A percentile compares a stretch with the other conserved stretches of the same genome.
phyloP scores from a whole-genome alignment of 2,888 invertebrate genomes.

The Drosophila affinis region DNA sequence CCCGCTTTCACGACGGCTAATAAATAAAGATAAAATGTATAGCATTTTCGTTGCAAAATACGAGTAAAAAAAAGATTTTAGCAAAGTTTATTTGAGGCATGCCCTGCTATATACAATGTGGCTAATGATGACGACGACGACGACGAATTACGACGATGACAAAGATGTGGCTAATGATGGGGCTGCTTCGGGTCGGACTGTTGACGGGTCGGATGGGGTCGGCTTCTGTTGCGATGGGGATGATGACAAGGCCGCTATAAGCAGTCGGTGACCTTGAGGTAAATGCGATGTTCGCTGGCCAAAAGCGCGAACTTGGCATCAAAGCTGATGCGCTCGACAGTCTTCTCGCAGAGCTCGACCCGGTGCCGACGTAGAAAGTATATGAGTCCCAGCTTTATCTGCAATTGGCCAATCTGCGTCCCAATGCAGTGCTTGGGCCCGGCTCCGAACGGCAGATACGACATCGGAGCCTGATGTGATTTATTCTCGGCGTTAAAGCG shows the following conservation, averaged over 20 bases:
- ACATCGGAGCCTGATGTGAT: constrained; percentile 74
- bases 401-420: constrained; percentile 78
- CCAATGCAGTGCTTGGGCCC: constrained; percentile 83
- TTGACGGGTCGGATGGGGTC: neutral
- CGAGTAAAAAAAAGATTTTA: constrained; percentile 33
- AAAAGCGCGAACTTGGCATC: constrained; percentile 77
- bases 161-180: constrained; percentile 8
- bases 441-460: constrained; percentile 81
- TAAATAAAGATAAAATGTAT: neutral
- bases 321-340: constrained; percentile 75
- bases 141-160: constrained; percentile 4
- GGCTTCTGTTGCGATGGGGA: neutral
- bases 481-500: constrained; percentile 79
- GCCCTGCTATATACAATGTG: constrained; percentile 49
- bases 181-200: neutral
- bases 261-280: constrained; percentile 76
- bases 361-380: constrained; percentile 81
- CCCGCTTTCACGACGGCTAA: neutral
- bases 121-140: constrained; percentile 10
- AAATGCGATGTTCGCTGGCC: constrained; percentile 75
- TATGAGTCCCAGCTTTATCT: constrained; percentile 81
- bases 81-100: constrained; percentile 60
- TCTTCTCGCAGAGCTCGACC: constrained; percentile 76
- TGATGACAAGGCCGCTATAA: constrained; percentile 42
- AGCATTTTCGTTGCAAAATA: constrained; percentile 6